These are phyloP conservation scores for Apis florea DNA, from an alignment of 1,140 invertebrate species.

Conservation along the genomic window DNA sequence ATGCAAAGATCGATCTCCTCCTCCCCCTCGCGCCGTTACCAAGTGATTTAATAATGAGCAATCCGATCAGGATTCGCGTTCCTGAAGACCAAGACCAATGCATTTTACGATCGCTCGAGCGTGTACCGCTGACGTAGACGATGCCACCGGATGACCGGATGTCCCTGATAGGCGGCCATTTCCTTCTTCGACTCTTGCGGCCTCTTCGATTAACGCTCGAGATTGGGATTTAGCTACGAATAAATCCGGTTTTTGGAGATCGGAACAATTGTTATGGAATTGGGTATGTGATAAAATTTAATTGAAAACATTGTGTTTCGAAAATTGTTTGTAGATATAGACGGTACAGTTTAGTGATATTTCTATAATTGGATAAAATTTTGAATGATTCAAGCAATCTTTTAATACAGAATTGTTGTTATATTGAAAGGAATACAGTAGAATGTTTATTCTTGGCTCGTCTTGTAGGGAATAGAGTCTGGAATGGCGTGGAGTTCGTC, in stretches of 20 bases:
- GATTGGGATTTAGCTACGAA: background rate
- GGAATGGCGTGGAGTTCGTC: no score
- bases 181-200: background rate
- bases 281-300: no score
- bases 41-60: conserved; percentile 49
- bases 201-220: background rate
- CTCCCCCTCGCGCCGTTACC: background rate
- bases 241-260: background rate
- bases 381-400: no score
- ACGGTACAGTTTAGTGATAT: no score
- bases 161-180: background rate
- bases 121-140: conserved; percentile 22
- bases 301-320: background rate
- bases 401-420: no score
- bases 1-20: conserved; percentile 18
- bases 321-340: background rate
- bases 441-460: no score
- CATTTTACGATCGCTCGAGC: conserved; percentile 35
- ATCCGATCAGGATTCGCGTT: conserved; percentile 21
- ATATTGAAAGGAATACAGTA: no score
- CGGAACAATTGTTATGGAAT: no score
- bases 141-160: background rate
- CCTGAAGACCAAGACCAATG: conserved; percentile 31
- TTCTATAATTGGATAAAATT: no score
- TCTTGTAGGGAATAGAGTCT: no score